These are phyloP conservation scores for Menura novaehollandiae DNA, from an alignment of 2,113 vertebrate genomes.

Conservation along the genomic window DNA sequence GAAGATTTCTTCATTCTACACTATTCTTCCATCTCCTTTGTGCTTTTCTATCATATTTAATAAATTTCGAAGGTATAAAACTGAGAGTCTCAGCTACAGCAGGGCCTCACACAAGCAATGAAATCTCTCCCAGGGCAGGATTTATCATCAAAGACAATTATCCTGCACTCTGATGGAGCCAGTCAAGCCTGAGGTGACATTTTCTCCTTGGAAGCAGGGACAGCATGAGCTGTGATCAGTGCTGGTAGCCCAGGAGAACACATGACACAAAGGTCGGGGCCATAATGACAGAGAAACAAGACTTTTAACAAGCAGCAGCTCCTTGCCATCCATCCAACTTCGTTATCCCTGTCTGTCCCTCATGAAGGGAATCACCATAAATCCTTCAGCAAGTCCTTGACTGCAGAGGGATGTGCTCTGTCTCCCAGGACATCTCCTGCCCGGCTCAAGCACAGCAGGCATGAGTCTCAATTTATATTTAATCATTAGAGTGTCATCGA, in stretches of 20 bases:
- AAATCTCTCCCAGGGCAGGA: not conserved
- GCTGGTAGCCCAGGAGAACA: not conserved
- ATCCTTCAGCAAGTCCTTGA: not conserved
- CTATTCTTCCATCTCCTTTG: not conserved
- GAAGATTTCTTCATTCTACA: not conserved
- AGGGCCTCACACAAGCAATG: not conserved
- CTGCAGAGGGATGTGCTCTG: not conserved
- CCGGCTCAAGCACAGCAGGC: not conserved
- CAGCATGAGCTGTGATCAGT: fast-evolving
- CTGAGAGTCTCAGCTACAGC: not conserved
- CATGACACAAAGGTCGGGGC: not conserved
- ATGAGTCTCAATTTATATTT: not conserved
- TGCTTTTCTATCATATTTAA: not conserved
- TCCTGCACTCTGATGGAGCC: fast-evolving
- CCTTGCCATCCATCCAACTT: not conserved
- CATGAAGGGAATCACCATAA: not conserved
- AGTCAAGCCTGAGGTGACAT: not conserved
- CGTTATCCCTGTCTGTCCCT: not conserved
- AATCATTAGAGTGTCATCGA: not conserved
- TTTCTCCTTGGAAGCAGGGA: not conserved
- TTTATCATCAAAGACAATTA: not conserved
- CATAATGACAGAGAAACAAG: not conserved
- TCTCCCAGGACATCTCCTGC: not conserved
- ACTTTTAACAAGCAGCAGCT: not conserved
- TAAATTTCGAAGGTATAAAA: not conserved